Evolutionary conservation across 2,888 invertebrate species (phyloP), one percentile per base, ranked within the genome.

Genomic region (Archips xylosteana): DNA sequence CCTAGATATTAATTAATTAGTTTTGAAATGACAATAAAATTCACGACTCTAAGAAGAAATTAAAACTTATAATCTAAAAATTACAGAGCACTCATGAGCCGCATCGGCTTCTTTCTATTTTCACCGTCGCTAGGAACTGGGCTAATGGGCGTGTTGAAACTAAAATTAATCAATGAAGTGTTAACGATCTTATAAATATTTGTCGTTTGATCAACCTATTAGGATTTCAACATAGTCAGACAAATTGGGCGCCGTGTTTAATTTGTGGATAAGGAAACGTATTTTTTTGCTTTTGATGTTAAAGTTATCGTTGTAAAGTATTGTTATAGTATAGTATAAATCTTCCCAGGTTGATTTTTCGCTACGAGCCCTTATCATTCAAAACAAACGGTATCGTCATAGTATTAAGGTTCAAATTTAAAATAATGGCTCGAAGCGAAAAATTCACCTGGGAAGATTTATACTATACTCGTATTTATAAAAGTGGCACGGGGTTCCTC

Each of bases 151-250:
- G 36, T 70, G 69, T 74, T 74, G 64, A 74, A 70, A 70, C 69
- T 60, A 75, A 76, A 77, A 80, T 75, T 81, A 77, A 75, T 72
- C 75, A 76, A 71, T 61, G 65, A 71, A 49, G 71, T 70, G 75
- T 68, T 70, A 74, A 75, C 71, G 64, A 64, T 65, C 47, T 65
- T 65, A 60, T 42, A 59, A 67, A 60, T 36, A 57, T 75, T 47
- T 71, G 39, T 74, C 62, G 64, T 66, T 69, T 74, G 66, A 70
- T 64, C 57, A 36, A 23, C 74, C 45, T 15, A 62, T 65, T 69
- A 74, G 42, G 57, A 45, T 62, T 59, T 70, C 65, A 70, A 61
- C 54, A 61, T 34, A 12, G 47, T n/a, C 36, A 10, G 54, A 63
- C 72, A 72, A 72, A 68, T 68, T 68, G 39, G n/a, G 32, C 61